phyloP scores from a whole-genome alignment of 2,797 vertebrate genomes.

The Cichlasoma orientale region DNA sequence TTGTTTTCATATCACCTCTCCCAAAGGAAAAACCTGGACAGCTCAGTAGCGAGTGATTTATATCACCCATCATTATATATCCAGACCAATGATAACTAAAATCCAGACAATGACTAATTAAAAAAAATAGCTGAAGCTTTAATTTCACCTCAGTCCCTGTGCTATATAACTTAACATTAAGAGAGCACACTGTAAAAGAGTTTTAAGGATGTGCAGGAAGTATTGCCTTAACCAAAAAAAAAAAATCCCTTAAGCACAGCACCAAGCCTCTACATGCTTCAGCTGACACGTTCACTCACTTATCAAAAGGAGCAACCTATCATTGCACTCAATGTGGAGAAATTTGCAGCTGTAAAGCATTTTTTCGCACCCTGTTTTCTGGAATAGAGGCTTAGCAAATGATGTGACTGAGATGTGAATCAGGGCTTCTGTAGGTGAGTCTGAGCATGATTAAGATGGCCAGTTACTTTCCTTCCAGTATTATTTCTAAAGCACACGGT shows the following conservation, averaged over 20 bases:
- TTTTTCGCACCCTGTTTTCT: neutral
- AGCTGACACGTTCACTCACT: neutral
- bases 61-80: neutral
- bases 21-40: neutral
- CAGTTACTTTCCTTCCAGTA: slow-evolving; percentile 8
- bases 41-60: neutral
- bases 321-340: neutral
- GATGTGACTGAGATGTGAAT: neutral
- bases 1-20: neutral
- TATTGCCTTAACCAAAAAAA: neutral
- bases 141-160: neutral
- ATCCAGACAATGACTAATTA: neutral
- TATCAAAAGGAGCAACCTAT: neutral
- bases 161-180: neutral
- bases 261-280: slow-evolving; percentile 40
- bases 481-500: slow-evolving; percentile 12
- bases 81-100: neutral
- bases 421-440: neutral
- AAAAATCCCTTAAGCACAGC: slow-evolving; percentile 12
- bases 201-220: neutral
- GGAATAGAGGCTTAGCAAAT: neutral
- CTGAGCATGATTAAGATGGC: neutral
- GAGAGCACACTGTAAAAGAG: neutral
- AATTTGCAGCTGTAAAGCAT: neutral
- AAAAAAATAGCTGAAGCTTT: neutral